Evolutionary conservation across 2,797 vertebrate genomes (phyloP), one percentile per base, ranked within the genome.

Genomic region (Xiphophorus birchmanni): DNA sequence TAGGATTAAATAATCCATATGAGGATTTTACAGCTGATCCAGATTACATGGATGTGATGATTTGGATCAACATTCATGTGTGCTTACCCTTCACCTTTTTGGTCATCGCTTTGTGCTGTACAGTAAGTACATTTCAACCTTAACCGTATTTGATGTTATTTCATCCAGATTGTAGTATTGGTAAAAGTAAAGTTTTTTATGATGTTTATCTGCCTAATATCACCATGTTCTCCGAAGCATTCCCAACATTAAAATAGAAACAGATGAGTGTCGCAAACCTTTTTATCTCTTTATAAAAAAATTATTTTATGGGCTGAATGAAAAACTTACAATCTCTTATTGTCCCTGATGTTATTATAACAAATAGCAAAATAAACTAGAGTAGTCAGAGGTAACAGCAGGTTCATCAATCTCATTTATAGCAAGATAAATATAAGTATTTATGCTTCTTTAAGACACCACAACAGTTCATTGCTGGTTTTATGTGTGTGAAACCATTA

Each of bases 1-100:
- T 17, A 21, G 3, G 1, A 37, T 3, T 1, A 0, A 1, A 65
- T 8, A 2, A 11, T 37, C 6, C 18, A 37, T 2, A 9, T 4
- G 2, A 21, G 32, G 32, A 35, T 3, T 37, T 65, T 37, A 2
- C 37, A 65, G 6, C 37, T 15, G 18, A 10, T 35, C 15, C 17
- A 9, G 60, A 10, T 3, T 65, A 23, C 23, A 3, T 65, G 7
- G 35, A 10, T 4, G 8, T 65, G 63, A 65, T 65, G 63, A 37
- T 65, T 21, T 65, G 63, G 63, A 65, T 37, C 63, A 65, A 65
- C 63, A 32, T 65, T 15, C 63, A 65, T 40, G 63, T 40, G 17
- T 37, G 63, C 40, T 37, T 65, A 21, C 63, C 63, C 17, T 10
- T 65, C 63, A 65, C 17, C 32, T 18, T 7, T 37, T 3, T 65